Conservation (phyloP, 2,797 vertebrate species). For the Gambusia yucatana region DNA sequence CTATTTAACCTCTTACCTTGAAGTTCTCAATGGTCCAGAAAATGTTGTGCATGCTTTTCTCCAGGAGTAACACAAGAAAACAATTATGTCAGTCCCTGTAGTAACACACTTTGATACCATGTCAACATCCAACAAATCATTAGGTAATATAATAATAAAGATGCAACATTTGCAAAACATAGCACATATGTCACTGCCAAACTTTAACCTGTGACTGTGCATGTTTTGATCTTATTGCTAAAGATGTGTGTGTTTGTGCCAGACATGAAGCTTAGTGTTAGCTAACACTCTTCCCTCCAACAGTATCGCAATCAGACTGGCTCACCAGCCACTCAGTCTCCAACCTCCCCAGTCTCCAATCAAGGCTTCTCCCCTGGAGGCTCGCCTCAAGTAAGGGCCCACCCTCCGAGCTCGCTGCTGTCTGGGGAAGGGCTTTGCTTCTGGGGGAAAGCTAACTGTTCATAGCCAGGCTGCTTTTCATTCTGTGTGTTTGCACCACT, state of each 20-base stretch:
- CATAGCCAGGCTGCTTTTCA: constrained; percentile 74
- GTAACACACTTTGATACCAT: background rate
- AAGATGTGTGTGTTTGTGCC: constrained; percentile 72
- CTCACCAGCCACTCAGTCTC: constrained; percentile 99
- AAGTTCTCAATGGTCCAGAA: background rate
- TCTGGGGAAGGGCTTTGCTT: constrained; percentile 70
- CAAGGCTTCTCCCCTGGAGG: constrained; percentile 99
- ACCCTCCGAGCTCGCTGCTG: constrained; percentile 75
- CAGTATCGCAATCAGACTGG: constrained; percentile 98
- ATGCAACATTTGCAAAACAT: background rate
- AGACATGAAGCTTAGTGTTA: constrained; percentile 79
- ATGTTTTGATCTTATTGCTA: constrained; percentile 15
- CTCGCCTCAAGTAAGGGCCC: constrained; percentile 98
- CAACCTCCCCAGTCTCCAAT: constrained; percentile 99
- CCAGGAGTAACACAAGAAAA: background rate
- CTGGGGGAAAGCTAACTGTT: constrained; percentile 62
- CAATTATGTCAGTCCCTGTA: background rate
- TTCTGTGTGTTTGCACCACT: constrained; percentile 62
- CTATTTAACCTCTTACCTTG: background rate
- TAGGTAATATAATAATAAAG: background rate
- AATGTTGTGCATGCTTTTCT: background rate
- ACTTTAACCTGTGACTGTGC: background rate
- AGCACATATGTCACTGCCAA: background rate
- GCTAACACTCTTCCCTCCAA: constrained; percentile 91
- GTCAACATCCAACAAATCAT: background rate